A percentile compares a stretch with the other conserved stretches of the same genome.
Conservation (phyloP, 2,113 vertebrate species). For the Barbus barbus region DNA sequence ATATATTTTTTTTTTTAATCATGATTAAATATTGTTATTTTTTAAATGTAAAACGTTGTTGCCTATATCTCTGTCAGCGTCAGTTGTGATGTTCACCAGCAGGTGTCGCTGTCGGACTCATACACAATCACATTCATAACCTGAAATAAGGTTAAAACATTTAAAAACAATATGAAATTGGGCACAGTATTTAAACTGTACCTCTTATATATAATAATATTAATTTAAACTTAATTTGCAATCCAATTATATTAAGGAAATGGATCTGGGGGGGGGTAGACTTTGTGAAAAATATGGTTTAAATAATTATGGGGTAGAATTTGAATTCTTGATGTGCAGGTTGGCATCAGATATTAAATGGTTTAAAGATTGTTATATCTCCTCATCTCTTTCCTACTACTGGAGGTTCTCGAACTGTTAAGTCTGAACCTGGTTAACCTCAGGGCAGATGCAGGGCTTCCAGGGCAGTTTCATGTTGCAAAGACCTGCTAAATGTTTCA, state of each 20-base stretch:
- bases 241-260: neutral
- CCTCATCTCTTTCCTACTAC: neutral
- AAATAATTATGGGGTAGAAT: neutral
- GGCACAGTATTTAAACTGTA: neutral
- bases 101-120: conserved; percentile 51
- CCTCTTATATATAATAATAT: neutral
- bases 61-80: neutral
- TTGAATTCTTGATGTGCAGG: neutral
- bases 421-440: conserved; percentile 14
- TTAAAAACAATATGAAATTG: neutral
- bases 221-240: neutral
- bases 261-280: neutral
- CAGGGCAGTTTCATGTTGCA: conserved; percentile 65
- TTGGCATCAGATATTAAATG: neutral
- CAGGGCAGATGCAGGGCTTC: conserved; percentile 56
- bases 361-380: neutral
- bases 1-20: neutral
- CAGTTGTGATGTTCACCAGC: conserved; percentile 18
- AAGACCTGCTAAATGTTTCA: conserved; percentile 73
- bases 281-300: neutral
- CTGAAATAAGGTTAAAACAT: neutral
- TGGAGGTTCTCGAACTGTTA: neutral
- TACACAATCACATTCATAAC: neutral
- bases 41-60: neutral
- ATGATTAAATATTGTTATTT: neutral